phyloP scores from a whole-genome alignment of 2,113 vertebrate species.

The Carassius gibelio region DNA sequence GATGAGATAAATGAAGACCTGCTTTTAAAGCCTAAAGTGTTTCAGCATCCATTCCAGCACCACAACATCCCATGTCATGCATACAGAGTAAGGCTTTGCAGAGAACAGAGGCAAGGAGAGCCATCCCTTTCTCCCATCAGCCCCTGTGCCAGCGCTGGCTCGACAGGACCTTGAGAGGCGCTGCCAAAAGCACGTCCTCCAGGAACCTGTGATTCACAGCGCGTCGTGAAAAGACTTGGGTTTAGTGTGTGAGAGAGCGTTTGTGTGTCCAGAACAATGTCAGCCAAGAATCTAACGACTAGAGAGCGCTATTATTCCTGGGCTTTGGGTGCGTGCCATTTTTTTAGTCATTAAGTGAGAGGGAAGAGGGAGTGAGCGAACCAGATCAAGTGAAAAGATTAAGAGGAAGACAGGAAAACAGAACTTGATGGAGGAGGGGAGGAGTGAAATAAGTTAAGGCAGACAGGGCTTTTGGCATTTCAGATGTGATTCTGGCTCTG shows the following conservation, averaged over 20 bases:
- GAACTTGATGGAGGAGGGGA: constrained; percentile 28
- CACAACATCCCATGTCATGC: constrained; percentile 59
- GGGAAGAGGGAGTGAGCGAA: constrained; percentile 57
- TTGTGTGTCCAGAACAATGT: constrained; percentile 68
- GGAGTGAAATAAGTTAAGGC: constrained; percentile 20
- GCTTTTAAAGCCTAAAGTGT: constrained; percentile 57
- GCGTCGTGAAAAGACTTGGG: constrained; percentile 71
- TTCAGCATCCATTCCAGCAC: constrained; percentile 57
- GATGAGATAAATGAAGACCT: constrained; percentile 57
- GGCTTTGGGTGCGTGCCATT: constrained; percentile 71
- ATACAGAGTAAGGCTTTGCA: constrained; percentile 67
- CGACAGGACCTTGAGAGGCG: constrained; percentile 75
- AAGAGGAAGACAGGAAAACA: constrained; percentile 23
- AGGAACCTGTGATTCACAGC: constrained; percentile 68
- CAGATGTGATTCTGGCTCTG: constrained; percentile 27
- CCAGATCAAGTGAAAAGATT: constrained; percentile 52
- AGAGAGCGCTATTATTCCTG: constrained; percentile 70
- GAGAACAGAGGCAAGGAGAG: constrained; percentile 12
- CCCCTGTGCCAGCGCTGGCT: constrained; percentile 61
- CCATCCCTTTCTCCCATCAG: constrained; percentile 28
- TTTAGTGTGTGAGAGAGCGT: constrained; percentile 52
- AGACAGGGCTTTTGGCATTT: constrained; percentile 17
- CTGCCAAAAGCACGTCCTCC: constrained; percentile 67
- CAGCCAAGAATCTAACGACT: constrained; percentile 77
- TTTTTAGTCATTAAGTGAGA: constrained; percentile 53